These are phyloP conservation scores for Hydrozoanthus gracilis DNA, from an alignment of 92 coral and sea anemone genomes.

Conservation along the genomic window DNA sequence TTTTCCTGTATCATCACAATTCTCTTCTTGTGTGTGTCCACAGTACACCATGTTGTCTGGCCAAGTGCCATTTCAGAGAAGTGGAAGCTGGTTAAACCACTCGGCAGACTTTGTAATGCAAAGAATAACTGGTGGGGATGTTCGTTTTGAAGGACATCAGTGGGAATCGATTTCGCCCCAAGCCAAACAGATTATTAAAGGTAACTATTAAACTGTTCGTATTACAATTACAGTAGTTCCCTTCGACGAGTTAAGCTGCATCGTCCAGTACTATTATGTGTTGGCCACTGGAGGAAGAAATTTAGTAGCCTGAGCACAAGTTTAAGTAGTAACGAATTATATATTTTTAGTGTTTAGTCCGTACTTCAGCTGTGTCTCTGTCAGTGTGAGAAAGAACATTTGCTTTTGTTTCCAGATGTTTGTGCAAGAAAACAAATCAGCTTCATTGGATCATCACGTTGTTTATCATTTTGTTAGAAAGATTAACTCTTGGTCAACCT, in stretches of 20 bases:
- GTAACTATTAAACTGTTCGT: slow-evolving; percentile 32
- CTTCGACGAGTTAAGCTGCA: not conserved
- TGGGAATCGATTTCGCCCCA: slow-evolving; percentile 93
- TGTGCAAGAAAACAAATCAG: no score
- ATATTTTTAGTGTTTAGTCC: no score
- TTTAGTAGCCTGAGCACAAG: no score
- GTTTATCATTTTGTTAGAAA: no score
- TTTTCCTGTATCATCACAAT: not conserved
- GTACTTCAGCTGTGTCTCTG: no score
- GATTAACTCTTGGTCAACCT: no score
- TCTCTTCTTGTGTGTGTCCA: not conserved
- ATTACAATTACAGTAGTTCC: not conserved
- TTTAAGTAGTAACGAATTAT: no score
- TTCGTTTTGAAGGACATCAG: slow-evolving; percentile 93
- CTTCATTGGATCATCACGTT: no score
- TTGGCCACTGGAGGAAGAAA: no score
- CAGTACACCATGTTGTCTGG: slow-evolving; percentile 95
- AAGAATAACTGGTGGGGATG: slow-evolving; percentile 95
- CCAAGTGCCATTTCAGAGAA: slow-evolving; percentile 97
- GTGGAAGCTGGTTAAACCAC: slow-evolving; percentile 90
- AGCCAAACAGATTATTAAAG: slow-evolving; percentile 93
- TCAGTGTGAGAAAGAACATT: no score
- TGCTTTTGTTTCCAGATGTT: no score
- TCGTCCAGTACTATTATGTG: no score
- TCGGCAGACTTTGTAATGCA: slow-evolving; percentile 92